These are phyloP conservation scores for Gadus chalcogrammus DNA, from an alignment of 2,113 vertebrate genomes.

Conservation along the genomic window DNA sequence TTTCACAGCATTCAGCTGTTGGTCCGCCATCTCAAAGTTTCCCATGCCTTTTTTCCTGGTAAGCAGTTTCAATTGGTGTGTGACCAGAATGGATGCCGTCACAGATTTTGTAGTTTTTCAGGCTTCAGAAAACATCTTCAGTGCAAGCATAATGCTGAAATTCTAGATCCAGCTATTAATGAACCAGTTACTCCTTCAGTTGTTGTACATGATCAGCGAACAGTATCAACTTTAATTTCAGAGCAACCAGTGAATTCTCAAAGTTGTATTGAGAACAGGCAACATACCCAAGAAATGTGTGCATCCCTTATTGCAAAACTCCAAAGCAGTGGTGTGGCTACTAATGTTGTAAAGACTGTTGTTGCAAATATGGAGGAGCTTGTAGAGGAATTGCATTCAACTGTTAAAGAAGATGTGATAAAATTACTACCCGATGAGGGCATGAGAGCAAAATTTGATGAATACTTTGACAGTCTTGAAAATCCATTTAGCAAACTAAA, in stretches of 20 bases:
- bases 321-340: conserved; percentile 10
- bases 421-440: neutral
- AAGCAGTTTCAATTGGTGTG: no score
- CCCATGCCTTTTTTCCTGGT: no score
- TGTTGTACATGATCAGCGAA: neutral
- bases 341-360: conserved; percentile 5
- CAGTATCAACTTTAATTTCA: neutral
- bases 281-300: conserved; percentile 20
- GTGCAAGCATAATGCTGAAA: neutral
- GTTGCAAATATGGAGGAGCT: conserved; percentile 17
- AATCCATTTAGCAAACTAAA: conserved; percentile 14
- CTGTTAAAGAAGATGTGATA: neutral
- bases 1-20: no score
- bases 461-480: conserved; percentile 9
- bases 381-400: conserved; percentile 14
- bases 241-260: neutral
- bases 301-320: conserved; percentile 17
- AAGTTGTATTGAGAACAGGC: neutral
- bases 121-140: no score
- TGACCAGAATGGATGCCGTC: no score
- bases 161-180: neutral
- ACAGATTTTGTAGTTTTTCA: no score
- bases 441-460: conserved; percentile 1
- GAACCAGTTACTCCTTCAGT: neutral
- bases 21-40: no score